Evolutionary conservation across 2,888 invertebrate species (phyloP).

Genomic region (Phaedon cochleariae): DNA sequence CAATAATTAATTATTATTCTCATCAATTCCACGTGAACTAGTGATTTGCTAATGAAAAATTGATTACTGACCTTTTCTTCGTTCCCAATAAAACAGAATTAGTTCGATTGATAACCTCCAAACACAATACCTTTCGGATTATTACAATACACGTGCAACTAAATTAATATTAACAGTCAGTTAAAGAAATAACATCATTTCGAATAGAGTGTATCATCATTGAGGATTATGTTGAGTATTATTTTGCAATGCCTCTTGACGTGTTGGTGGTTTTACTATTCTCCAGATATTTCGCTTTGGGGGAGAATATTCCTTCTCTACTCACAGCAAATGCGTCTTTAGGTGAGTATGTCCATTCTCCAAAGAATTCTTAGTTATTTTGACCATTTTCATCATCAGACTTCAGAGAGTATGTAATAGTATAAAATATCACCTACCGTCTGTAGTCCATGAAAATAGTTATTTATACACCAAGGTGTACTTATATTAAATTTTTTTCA

Average conservation of each 20-base stretch:
- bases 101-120: slow-evolving; percentile 24
- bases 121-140: slow-evolving; percentile 19
- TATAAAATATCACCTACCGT: no score
- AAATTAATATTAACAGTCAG: slow-evolving; percentile 18
- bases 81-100: slow-evolving; percentile 10
- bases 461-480: no score
- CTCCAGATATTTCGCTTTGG: slow-evolving; percentile 22
- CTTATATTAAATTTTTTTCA: no score
- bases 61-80: slow-evolving; percentile 42
- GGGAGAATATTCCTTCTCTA: slow-evolving; percentile 76
- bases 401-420: no score
- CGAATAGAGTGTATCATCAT: neutral
- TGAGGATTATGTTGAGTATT: slow-evolving; percentile 1
- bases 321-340: slow-evolving; percentile 78
- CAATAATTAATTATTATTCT: neutral
- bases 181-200: neutral
- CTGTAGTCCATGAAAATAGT: no score
- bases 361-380: no score
- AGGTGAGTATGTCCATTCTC: slow-evolving; percentile 61
- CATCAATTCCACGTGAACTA: slow-evolving; percentile 9
- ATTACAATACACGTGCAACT: slow-evolving; percentile 25
- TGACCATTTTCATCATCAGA: no score
- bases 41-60: slow-evolving; percentile 36
- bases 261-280: slow-evolving; percentile 37
- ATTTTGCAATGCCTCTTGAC: slow-evolving; percentile 28